Evolutionary conservation across 2,113 vertebrate species (phyloP).

Genomic region (Takifugu flavidus): DNA sequence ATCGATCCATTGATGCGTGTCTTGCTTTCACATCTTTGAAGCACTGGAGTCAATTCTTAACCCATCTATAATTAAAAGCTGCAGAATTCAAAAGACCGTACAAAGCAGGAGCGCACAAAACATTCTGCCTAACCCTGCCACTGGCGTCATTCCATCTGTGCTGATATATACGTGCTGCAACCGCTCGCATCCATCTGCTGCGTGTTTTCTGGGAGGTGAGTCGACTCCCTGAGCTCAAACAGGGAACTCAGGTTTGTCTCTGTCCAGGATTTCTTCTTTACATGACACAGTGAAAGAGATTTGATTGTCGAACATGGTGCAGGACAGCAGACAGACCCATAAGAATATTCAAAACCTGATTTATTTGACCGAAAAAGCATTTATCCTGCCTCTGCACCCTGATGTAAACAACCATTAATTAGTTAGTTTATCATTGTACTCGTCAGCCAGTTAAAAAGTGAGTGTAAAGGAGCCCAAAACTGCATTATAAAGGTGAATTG

Average conservation of each 20-base stretch:
- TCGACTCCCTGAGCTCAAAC: background rate
- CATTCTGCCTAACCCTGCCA: background rate
- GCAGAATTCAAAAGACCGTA: background rate
- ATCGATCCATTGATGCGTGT: conserved; percentile 8
- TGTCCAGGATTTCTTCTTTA: too few species aligned
- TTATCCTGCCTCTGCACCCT: too few species aligned
- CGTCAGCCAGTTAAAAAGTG: too few species aligned
- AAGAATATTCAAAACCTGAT: too few species aligned
- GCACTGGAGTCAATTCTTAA: background rate
- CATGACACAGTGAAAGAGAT: background rate
- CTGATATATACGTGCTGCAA: conserved; percentile 3
- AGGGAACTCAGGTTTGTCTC: background rate
- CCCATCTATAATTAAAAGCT: conserved; percentile 13
- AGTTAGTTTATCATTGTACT: too few species aligned
- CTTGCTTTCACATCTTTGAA: conserved; percentile 9
- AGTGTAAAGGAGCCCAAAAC: too few species aligned
- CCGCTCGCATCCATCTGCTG: conserved; percentile 14
- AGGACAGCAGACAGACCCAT: background rate
- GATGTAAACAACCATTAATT: too few species aligned
- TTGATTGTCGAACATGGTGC: background rate
- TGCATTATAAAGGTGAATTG: too few species aligned
- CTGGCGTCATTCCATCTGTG: conserved; percentile 17
- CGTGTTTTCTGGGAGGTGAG: background rate
- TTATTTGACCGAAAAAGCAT: too few species aligned
- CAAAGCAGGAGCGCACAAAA: conserved; percentile 4